Conservation (phyloP, 2,797 vertebrate species). For the Pelobates cultripes region DNA sequence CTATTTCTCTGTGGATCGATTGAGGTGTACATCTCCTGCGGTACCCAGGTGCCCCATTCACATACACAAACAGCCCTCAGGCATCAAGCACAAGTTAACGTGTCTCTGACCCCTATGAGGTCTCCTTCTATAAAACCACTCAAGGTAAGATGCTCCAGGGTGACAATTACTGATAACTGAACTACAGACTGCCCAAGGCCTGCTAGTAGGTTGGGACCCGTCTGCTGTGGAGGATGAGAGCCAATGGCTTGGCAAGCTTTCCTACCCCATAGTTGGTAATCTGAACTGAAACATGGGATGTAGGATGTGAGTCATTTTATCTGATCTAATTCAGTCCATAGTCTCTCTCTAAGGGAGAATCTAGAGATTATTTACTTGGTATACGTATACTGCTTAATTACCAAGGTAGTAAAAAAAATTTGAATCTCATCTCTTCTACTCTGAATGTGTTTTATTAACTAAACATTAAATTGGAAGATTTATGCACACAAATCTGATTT, state of each 20-base stretch:
- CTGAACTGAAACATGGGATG: neutral
- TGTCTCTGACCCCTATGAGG: neutral
- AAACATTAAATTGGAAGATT: too few species aligned
- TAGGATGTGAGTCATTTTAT: neutral
- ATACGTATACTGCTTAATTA: too few species aligned
- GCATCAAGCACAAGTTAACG: neutral
- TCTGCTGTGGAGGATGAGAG: neutral
- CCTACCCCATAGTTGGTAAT: neutral
- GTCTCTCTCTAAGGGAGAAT: too few species aligned
- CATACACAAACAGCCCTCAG: neutral
- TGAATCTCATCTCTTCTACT: too few species aligned
- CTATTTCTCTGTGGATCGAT: neutral
- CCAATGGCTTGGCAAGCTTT: neutral
- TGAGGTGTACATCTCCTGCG: constrained; percentile 4
- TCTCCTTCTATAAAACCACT: constrained; percentile 19
- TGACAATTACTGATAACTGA: constrained; percentile 31
- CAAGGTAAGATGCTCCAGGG: constrained; percentile 6
- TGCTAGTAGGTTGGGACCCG: neutral
- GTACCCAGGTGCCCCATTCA: neutral
- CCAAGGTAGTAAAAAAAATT: too few species aligned
- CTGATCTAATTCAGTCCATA: neutral
- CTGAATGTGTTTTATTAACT: too few species aligned
- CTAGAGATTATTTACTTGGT: too few species aligned
- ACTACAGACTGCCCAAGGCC: neutral
- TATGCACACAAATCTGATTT: too few species aligned